A percentile compares a stretch with the other conserved stretches of the same genome.
Conservation (phyloP, 2,888 invertebrate genomes). For the Dorcus parallelipipedus region DNA sequence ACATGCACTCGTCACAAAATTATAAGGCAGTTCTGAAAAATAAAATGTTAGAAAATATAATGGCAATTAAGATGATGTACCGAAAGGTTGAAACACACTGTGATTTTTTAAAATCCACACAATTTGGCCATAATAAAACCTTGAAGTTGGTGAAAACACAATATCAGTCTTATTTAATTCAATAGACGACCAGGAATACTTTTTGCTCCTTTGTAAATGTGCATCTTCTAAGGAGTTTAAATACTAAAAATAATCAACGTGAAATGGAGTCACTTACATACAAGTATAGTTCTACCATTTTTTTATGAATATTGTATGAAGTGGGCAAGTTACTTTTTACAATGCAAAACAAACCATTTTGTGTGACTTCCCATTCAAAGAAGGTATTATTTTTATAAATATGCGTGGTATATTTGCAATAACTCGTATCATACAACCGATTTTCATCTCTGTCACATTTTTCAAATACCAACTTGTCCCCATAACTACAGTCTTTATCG, state of each 20-base stretch:
- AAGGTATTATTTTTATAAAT: constrained; percentile 55
- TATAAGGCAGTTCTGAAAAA: constrained; percentile 39
- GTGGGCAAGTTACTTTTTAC: constrained; percentile 56
- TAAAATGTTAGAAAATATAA: constrained; percentile 14
- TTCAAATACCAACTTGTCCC: constrained; percentile 60
- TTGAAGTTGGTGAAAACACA: constrained; percentile 1
- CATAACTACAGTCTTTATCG: constrained; percentile 67
- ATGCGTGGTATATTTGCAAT: constrained; percentile 55
- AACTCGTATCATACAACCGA: constrained; percentile 44
- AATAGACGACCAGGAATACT: constrained; percentile 17
- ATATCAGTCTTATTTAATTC: not conserved
- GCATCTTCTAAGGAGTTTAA: constrained; percentile 27
- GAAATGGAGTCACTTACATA: not conserved
- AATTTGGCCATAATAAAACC: constrained; percentile 25
- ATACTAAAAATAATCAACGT: constrained; percentile 27
- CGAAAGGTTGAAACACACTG: constrained; percentile 24
- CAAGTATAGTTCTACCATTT: constrained; percentile 3
- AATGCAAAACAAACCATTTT: constrained; percentile 58
- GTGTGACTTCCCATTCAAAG: constrained; percentile 41
- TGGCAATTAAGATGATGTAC: constrained; percentile 22
- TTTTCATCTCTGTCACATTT: constrained; percentile 53
- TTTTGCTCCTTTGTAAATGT: constrained; percentile 19
- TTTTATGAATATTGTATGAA: constrained; percentile 35
- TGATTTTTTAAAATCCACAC: constrained; percentile 30
- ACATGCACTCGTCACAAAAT: constrained; percentile 40